phyloP scores from a whole-genome alignment of 2,113 vertebrate genomes.

The Camelus dromedarius region DNA sequence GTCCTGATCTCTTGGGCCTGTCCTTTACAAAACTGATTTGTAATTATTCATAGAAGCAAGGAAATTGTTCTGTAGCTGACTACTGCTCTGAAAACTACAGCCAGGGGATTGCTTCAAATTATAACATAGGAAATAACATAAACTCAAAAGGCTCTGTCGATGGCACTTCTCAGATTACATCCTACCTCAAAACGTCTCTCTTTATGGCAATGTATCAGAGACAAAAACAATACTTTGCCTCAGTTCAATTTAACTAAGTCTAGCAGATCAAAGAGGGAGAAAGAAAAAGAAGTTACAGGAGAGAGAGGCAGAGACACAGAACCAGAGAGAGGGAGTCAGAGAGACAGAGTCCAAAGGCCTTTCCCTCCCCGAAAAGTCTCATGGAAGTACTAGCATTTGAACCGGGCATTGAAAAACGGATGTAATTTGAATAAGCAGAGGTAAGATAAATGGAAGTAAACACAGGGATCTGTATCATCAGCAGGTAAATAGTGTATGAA shows the following conservation, averaged over 20 bases:
- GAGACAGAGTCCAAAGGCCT: background rate
- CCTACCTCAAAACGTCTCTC: conserved; percentile 15
- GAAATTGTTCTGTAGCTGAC: background rate
- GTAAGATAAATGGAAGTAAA: background rate
- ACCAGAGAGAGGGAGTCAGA: background rate
- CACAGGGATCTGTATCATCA: background rate
- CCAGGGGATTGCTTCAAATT: background rate
- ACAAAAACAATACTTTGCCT: background rate
- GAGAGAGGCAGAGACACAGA: background rate
- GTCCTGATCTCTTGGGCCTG: background rate
- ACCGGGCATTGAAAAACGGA: background rate
- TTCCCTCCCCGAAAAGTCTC: background rate
- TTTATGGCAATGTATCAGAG: background rate
- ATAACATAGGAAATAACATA: background rate
- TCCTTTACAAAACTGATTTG: conserved; percentile 44
- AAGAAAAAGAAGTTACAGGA: background rate
- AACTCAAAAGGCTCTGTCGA: background rate
- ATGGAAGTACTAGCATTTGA: background rate
- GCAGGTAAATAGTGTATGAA: background rate
- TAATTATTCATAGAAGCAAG: conserved; percentile 41
- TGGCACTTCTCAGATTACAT: background rate
- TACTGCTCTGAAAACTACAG: background rate
- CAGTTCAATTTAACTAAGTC: background rate
- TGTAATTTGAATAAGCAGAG: background rate
- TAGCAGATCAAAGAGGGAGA: background rate